These are phyloP conservation scores for Anthopleura xanthogrammica DNA, from an alignment of 92 coral and sea anemone genomes.

Conservation along the genomic window DNA sequence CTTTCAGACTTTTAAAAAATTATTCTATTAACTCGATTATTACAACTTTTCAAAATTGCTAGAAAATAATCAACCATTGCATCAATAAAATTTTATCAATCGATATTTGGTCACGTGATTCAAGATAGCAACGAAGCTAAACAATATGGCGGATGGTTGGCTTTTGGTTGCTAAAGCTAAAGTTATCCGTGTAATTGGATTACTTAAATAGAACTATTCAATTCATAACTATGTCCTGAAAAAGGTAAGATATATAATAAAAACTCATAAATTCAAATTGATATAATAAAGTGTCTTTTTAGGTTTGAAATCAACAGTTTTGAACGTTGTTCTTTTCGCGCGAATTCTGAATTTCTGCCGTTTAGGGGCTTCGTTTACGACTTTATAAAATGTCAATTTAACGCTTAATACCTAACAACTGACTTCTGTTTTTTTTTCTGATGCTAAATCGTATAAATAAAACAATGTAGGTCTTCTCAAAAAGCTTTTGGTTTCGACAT, in stretches of 20 bases:
- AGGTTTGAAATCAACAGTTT: neutral
- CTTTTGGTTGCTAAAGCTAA: constrained; percentile 49
- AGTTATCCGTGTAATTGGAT: constrained; percentile 39
- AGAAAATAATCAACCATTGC: neutral
- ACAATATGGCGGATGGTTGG: constrained; percentile 69
- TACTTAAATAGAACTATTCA: constrained; percentile 25
- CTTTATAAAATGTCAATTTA: constrained; percentile 5
- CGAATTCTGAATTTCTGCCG: constrained; percentile 48
- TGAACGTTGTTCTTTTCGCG: constrained; percentile 41
- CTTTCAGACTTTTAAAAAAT: too few species aligned
- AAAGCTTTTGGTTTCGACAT: neutral
- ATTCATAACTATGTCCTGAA: constrained; percentile 21
- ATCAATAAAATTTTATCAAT: neutral
- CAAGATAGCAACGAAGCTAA: constrained; percentile 73
- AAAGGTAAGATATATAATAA: constrained; percentile 16
- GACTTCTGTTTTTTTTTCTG: neutral
- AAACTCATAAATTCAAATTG: neutral
- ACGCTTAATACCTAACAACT: neutral
- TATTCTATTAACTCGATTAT: too few species aligned
- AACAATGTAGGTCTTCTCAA: neutral
- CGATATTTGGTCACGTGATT: constrained; percentile 63
- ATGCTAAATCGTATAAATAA: neutral
- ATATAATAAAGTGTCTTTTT: neutral
- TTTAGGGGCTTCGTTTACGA: neutral
- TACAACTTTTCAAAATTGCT: too few species aligned